Base-by-base conservation (phyloP, 2,797 vertebrate genomes). In the Fundulus diaphanus region DNA sequence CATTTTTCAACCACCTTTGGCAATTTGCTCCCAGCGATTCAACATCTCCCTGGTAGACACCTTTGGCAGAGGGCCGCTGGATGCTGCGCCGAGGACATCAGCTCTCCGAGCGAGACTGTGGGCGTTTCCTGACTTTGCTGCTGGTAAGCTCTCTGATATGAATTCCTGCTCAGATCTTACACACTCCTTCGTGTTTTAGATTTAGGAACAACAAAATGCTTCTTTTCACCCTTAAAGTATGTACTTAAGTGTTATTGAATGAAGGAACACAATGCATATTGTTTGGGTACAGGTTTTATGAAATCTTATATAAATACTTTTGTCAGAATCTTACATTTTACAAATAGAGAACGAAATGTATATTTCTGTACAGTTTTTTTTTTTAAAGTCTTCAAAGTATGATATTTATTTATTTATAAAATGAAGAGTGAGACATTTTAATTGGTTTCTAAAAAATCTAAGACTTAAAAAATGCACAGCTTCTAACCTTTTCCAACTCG, bases 1-100 rank as follows among this genome's bases (percentile, higher is more conserved):
- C 83, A 92, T 90, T 91, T 93, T 92, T 92, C 86, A 90, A 89
- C 88, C 94, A 95, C 93, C 93, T 96, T 94, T 95, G 93, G 91
- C 92, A 92, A 93, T 92, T 89, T 93, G 92, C 90, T 91, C 84
- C 84, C 85, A 90, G 88, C 66, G 74, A 87, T 76, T 90, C 79
- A 90, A 76, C 85, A 80, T 71, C 86, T 89, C 86, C 57, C 35
- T 56, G 61, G 77, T 81, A 82, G 87, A 90, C 54, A 86, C 72
- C 67, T 82, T 79, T n/a, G 40, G 68, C 76, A 57, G 42, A 37
- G 80, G 37, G 56, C 24, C 16, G 13, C 48, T 82, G 85, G 80
- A 75, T 44, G 57, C 33, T 72, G 42, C 27, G 24, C 79, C 66
- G 73, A 77, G 70, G 24, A 57, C 13, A 67, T 81, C 76, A 79